Evolutionary conservation across 2,888 invertebrate species (phyloP).

Genomic region (Scrobipalpa atriplicella): DNA sequence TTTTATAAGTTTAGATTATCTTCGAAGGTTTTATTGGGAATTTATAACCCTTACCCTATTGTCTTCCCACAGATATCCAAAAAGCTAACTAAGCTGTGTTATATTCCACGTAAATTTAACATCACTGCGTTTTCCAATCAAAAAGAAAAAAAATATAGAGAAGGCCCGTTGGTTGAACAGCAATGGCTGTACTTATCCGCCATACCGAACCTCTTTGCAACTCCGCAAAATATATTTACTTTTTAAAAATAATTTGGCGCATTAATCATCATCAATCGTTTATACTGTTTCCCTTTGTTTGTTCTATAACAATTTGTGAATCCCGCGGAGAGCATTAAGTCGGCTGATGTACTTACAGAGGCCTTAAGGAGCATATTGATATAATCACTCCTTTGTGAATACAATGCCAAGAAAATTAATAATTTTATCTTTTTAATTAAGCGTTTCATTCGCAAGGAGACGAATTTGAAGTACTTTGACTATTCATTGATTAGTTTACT

Average conservation of each 20-base stretch:
- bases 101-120: no score
- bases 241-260: conserved; percentile 27
- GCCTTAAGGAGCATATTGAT: conserved; percentile 50
- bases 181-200: neutral
- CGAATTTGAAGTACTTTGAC: no score
- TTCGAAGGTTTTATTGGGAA: no score
- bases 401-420: conserved; percentile 46
- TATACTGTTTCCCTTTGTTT: conserved; percentile 37
- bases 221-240: neutral
- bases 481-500: no score
- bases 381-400: conserved; percentile 52
- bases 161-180: neutral
- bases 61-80: no score
- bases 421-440: conserved; percentile 45
- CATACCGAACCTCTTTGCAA: neutral
- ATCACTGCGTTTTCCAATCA: no score
- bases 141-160: neutral
- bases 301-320: conserved; percentile 46
- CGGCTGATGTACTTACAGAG: conserved; percentile 50
- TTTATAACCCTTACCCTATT: no score
- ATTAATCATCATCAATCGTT: conserved; percentile 51
- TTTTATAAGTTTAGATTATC: no score
- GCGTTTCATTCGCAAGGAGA: conserved; percentile 43
- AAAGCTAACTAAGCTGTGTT: no score
- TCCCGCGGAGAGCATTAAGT: conserved; percentile 50